Evolutionary conservation across 2,113 vertebrate genomes (phyloP).

Genomic region (Xenus cinereus): DNA sequence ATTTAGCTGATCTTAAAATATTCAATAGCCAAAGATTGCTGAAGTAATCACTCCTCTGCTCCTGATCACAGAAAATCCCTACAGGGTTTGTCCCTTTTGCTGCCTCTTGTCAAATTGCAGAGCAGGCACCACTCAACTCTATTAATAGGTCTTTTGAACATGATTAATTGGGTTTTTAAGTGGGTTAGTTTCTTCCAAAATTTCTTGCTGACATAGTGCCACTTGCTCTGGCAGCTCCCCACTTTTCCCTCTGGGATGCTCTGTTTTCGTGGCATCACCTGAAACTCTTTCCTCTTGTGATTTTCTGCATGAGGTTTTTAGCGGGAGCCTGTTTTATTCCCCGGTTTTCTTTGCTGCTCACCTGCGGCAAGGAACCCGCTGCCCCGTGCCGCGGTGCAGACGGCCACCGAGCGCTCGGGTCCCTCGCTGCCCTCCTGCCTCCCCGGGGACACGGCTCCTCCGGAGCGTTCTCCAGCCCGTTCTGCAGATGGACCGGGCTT

Average conservation of each 20-base stretch:
- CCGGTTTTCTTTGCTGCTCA: background rate
- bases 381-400: background rate
- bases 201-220: background rate
- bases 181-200: background rate
- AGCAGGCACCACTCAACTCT: background rate
- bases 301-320: background rate
- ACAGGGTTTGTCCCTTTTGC: background rate
- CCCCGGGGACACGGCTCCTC: background rate
- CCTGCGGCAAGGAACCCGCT: background rate
- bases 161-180: conserved; percentile 35
- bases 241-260: background rate
- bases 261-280: background rate
- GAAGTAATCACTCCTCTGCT: background rate
- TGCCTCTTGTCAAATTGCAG: conserved; percentile 6
- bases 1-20: conserved; percentile 4
- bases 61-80: background rate
- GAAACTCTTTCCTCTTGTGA: background rate
- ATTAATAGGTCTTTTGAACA: conserved; percentile 24
- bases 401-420: background rate
- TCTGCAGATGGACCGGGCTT: background rate
- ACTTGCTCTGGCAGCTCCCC: background rate
- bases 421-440: background rate
- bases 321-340: background rate
- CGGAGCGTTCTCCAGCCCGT: background rate
- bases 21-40: background rate